Base-by-base conservation (phyloP, 2,113 vertebrate species). In the Forbesichthys papilliferus region DNA sequence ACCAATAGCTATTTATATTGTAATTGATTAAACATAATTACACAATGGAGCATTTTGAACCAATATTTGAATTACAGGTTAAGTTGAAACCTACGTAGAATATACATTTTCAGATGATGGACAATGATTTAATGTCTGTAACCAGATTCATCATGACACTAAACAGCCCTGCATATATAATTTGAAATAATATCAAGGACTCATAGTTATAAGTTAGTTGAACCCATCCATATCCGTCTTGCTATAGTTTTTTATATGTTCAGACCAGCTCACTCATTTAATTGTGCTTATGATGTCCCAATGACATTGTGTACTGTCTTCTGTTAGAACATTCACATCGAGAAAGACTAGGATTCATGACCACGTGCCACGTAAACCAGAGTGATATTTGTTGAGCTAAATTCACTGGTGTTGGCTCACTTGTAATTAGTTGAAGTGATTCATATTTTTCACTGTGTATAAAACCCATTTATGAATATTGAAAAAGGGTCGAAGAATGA, bases 401-500 rank as follows among this genome's bases (percentile, higher is more conserved):
- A 52, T 68, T 69, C 51, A 14, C 54, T 3, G 62, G 16, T 2
- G 64, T 9, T 63, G 55, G 20, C 52, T 74, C 61, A 18, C 18
- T 48, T 71, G 20, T 79, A 47, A 62, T 16, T 70, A 55, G 48
- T 66, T 76, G 27, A 58, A 64, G 66, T 73, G 34, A 33, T 73
- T 68, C 3, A 66, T 74, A 54, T 74, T 54, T 81, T 66, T 42
- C 27, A 61, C 64, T 34, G 48, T 63, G 66, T 62, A 70, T 13
- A 51, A 51, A 51, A 10, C 49, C 10, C 65, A 46, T 69, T 34
- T 12, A 48, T 46, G 54, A 65, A 69, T 46, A 57, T 79, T 73
- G 36, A 73, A 66, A 60, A 71, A 68, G 62, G 69, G 48, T 64
- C 56, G 59, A 58, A 66, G 53, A 81, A 64, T 74, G 52, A 77